Evolutionary conservation across 2,797 vertebrate genomes (phyloP).

Genomic region (Graptemys geographica): DNA sequence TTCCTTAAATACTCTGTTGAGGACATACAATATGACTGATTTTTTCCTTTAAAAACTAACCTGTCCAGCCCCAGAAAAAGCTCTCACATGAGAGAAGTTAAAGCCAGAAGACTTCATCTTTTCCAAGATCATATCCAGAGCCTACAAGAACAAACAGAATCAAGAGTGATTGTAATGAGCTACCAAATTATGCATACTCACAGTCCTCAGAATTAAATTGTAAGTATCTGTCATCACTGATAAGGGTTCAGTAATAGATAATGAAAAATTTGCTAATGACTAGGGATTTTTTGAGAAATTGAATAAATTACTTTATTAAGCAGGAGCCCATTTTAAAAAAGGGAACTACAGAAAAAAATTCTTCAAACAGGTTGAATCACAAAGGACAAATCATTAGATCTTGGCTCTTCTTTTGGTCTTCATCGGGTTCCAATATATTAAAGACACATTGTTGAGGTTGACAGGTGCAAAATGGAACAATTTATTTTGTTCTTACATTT

Average conservation of each 20-base stretch:
- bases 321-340: slow-evolving; percentile 30
- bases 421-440: not conserved
- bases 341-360: not conserved
- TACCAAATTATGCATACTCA: slow-evolving; percentile 36
- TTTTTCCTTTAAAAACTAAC: slow-evolving; percentile 77
- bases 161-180: not conserved
- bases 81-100: slow-evolving; percentile 88
- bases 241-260: slow-evolving; percentile 41
- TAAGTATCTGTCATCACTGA: slow-evolving; percentile 10
- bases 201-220: slow-evolving; percentile 25
- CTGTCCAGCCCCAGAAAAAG: slow-evolving; percentile 94
- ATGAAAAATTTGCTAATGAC: slow-evolving; percentile 32
- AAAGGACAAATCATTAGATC: not conserved
- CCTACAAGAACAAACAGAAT: slow-evolving; percentile 81
- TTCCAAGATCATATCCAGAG: slow-evolving; percentile 90
- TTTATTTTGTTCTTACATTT: not conserved
- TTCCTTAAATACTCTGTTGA: not conserved
- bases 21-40: not conserved
- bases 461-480: not conserved
- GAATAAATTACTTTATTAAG: slow-evolving; percentile 44
- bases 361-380: slow-evolving; percentile 35
- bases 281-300: slow-evolving; percentile 34
- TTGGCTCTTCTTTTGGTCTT: not conserved
- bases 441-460: not conserved
- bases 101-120: slow-evolving; percentile 90